These are phyloP conservation scores for Labeo calbasu DNA, from an alignment of 2,797 vertebrate genomes.

Conservation along the genomic window DNA sequence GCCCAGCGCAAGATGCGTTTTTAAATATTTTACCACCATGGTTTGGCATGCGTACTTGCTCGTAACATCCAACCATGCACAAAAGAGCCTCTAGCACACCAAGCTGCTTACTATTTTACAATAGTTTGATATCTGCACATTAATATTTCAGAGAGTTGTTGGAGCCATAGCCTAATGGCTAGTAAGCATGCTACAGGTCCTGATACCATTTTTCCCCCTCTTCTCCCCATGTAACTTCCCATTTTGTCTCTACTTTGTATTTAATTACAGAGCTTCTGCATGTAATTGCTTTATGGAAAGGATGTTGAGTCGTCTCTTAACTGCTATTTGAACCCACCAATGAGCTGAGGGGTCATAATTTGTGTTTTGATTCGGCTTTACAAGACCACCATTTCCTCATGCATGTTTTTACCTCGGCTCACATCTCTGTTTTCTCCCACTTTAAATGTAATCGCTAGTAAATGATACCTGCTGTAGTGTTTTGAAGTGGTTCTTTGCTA, in stretches of 20 bases:
- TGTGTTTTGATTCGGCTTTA: constrained; percentile 21
- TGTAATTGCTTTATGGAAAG: constrained; percentile 63
- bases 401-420: background rate
- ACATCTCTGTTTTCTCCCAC: constrained; percentile 9
- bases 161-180: background rate
- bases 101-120: background rate
- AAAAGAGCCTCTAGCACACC: background rate
- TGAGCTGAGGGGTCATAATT: constrained; percentile 6
- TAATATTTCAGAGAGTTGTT: constrained; percentile 1
- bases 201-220: background rate
- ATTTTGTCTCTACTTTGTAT: background rate
- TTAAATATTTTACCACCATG: constrained; percentile 13
- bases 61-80: background rate
- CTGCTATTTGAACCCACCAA: constrained; percentile 56
- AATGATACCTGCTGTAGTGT: constrained; percentile 30
- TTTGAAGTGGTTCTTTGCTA: constrained; percentile 45
- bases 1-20: background rate
- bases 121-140: background rate
- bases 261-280: constrained; percentile 68
- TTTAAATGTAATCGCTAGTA: constrained; percentile 38
- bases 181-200: background rate
- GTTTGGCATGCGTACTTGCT: constrained; percentile 24
- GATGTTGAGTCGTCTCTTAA: constrained; percentile 71
- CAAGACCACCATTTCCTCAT: background rate
- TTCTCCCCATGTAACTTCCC: background rate